phyloP scores from a whole-genome alignment of 37 sponge, comb jelly and placozoan genomes.

The Dysidea cf. avara region DNA sequence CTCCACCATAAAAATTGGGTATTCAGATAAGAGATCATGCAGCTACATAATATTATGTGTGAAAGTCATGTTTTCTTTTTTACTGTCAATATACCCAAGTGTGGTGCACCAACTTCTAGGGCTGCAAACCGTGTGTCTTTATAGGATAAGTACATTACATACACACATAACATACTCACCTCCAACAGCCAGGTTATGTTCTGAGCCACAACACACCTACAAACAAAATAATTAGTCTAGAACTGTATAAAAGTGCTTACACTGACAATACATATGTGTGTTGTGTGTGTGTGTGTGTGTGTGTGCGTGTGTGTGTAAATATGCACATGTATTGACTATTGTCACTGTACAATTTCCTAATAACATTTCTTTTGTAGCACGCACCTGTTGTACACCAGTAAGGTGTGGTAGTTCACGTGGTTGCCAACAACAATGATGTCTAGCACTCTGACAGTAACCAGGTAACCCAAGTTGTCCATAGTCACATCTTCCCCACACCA shows the following conservation, averaged over 20 bases:
- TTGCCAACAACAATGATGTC: not conserved
- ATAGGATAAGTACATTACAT: too few species aligned
- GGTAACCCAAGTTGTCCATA: conserved; percentile 77
- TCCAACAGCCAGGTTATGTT: conserved; percentile 60
- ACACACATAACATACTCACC: conserved; percentile 31
- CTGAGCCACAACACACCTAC: conserved; percentile 71
- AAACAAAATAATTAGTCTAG: conserved; percentile 2
- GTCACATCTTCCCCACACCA: conserved; percentile 68
- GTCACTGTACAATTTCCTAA: not conserved
- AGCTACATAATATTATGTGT: too few species aligned
- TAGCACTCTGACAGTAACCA: not conserved
- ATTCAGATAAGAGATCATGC: too few species aligned
- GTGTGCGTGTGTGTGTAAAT: not conserved
- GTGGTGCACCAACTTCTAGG: too few species aligned
- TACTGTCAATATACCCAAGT: too few species aligned
- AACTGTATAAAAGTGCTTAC: too few species aligned
- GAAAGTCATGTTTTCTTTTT: too few species aligned
- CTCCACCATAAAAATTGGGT: too few species aligned
- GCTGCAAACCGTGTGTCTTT: too few species aligned
- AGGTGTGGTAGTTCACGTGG: conserved; percentile 35
- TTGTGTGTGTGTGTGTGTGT: too few species aligned
- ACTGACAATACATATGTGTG: too few species aligned
- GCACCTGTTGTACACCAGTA: conserved; percentile 31
- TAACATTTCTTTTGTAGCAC: not conserved
- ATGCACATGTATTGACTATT: not conserved